Evolutionary conservation across 2,113 vertebrate genomes (phyloP), one percentile per base, ranked within the genome.

Genomic region (Myrmophylax atrothorax): DNA sequence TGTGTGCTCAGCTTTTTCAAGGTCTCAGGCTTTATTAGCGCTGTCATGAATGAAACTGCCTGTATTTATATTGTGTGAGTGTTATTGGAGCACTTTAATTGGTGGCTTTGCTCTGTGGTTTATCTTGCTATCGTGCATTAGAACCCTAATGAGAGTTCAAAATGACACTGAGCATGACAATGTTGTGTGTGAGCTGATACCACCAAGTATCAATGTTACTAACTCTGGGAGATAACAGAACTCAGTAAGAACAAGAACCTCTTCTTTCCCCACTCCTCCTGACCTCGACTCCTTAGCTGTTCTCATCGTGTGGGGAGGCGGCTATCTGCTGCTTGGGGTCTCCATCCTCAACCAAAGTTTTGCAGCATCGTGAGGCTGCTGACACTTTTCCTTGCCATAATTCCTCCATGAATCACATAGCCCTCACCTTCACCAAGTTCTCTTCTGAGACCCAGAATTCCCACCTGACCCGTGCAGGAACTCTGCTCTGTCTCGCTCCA

Each of bases 21-120:
- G 70, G 35, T 75, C 72, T 75, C 14, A 26, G 60, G 63, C 62
- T 90, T 96, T 90, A 83, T 94, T 85, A 93, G 70, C 67, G 68
- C 63, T 89, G 37, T 49, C 80, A 46, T 69, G 76, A 92, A 47
- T 1, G 12, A 64, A 91, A 49, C 76, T 77, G 72, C 67, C 79
- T 68, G 37, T 1, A 83, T 90, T 96, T 86, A 23, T 84, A 66
- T 60, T 91, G 40, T 69, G 24, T 4, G 4, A 77, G 50, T 19
- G 28, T 90, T 72, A 28, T 28, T 80, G 40, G 29, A 26, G 47
- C 2, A 0, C 52, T 87, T 74, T 66, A 84, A 81, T 84, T 83
- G 58, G 40, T 66, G 76, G 22, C n/a, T 94, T 88, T 90, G 44
- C 79, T 90, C 49, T 56, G 44, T 76, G 72, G 31, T 90, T 92